These are phyloP conservation scores for Trichonephila clavata DNA, from an alignment of 1,140 invertebrate species.

Conservation along the genomic window DNA sequence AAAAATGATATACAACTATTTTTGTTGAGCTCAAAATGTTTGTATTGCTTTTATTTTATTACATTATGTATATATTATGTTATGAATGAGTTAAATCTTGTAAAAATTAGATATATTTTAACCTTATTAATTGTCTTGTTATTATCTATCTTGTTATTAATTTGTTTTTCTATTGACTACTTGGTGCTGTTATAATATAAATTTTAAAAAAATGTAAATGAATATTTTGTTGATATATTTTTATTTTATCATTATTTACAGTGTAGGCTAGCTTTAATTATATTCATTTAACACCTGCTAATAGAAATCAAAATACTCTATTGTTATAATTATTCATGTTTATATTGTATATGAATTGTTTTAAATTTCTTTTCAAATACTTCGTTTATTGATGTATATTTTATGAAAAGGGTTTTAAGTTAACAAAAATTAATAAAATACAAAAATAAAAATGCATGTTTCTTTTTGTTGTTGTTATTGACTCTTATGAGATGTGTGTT, in stretches of 20 bases:
- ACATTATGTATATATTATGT: conserved; percentile 1
- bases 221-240: conserved; percentile 31
- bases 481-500: too few species aligned
- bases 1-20: background rate
- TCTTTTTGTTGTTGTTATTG: background rate
- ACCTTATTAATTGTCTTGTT: background rate
- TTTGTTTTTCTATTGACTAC: background rate
- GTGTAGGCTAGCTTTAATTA: background rate
- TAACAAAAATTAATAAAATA: conserved; percentile 29
- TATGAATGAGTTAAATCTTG: background rate
- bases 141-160: background rate
- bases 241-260: conserved; percentile 4
- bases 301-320: conserved; percentile 16
- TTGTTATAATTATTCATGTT: conserved; percentile 15
- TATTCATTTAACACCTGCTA: background rate
- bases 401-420: conserved; percentile 12
- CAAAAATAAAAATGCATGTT: background rate
- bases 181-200: conserved; percentile 34
- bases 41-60: background rate
- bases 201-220: conserved; percentile 1
- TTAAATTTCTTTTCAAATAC: background rate
- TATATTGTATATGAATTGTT: background rate
- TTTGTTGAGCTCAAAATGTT: background rate
- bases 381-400: background rate
- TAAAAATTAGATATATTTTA: conserved; percentile 1